Base-by-base conservation (phyloP, 2,888 invertebrate genomes). In the Ganaspis brasiliensis region DNA sequence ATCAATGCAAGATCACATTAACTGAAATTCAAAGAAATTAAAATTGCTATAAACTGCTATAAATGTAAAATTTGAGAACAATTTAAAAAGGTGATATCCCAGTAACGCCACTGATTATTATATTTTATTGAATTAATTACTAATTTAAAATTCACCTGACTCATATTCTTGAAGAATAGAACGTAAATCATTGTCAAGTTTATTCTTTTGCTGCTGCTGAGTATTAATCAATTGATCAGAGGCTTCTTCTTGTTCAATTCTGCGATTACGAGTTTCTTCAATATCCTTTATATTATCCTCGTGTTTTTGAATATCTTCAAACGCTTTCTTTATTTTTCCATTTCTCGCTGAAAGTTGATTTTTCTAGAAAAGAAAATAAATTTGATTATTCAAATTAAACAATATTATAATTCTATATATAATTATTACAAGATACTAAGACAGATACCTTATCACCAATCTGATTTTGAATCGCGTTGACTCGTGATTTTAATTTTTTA, bases 201-300 rank as follows among this genome's bases (percentile, higher is more conserved):
- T 94, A 67, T 92, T 92, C 79, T 94, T 89, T 78, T 93, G 93
- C 12, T 92, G 91, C 72, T 91, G 91, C 5, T 92, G 91, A 70
- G 92, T 89, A 0, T 90, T 86, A 74, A 95, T 90, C 80, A 94
- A 93, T 24, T 91, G 88, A 79, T 93, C 92, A 77, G 93, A 92
- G 72, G 92, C 92, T 76, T 92, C 89, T 77, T 93, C 92, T 37
- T 92, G 86, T 31, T 93, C 92, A 16, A 94, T 84, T 85, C 92
- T 93, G 55, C 92, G 91, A 55, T 92, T 89, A 73, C 87, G 87
- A 4, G 77, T 76, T 21, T 76, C 74, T 57, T 89, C 87, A 9
- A 75, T 80, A n/a, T 88, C 89, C 52, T 79, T 82, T 14, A 91
- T 79, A 31, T 78, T 79, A 8, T 82, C 86, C 40, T 89, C 87